A percentile compares a stretch with the other conserved stretches of the same genome.
phyloP scores from a whole-genome alignment of 2,888 invertebrate species.

The Brachyptera risi region DNA sequence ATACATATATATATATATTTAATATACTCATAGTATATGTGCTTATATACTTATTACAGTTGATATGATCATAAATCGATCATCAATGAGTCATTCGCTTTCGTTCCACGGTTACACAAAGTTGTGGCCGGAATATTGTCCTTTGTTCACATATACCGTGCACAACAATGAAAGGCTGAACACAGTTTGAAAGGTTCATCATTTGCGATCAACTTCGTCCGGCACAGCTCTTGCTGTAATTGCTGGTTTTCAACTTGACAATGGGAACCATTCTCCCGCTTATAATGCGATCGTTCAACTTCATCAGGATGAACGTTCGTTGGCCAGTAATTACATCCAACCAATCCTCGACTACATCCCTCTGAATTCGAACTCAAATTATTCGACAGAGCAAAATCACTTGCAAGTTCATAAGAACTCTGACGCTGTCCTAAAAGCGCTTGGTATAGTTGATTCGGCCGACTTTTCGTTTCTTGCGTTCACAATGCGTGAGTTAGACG shows the following conservation, averaged over 20 bases:
- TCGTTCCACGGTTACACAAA: not conserved
- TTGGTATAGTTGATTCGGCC: not conserved
- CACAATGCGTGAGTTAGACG: not conserved
- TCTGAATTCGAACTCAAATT: not conserved
- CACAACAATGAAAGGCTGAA: not conserved
- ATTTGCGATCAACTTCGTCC: not conserved
- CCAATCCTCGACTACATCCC: not conserved
- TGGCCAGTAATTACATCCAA: slow-evolving; percentile 1
- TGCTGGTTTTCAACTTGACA: not conserved
- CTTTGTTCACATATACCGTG: not conserved
- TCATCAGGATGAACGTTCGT: not conserved
- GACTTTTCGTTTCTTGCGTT: not conserved
- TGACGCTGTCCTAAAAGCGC: not conserved
- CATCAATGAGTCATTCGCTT: not conserved
- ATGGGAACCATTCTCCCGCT: not conserved
- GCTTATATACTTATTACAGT: too few relatives aligned
- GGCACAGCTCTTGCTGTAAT: not conserved
- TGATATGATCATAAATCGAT: too few relatives aligned
- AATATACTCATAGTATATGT: too few relatives aligned
- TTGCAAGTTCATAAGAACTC: not conserved
- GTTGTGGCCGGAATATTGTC: not conserved
- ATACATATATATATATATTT: too few relatives aligned
- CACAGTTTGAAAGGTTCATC: not conserved
- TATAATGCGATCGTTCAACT: not conserved
- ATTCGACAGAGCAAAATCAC: not conserved